Percentiles rank a stretch among this genome's conserved stretches.
Conservation (phyloP, 2,113 vertebrate species). For the Hypanus sabinus region DNA sequence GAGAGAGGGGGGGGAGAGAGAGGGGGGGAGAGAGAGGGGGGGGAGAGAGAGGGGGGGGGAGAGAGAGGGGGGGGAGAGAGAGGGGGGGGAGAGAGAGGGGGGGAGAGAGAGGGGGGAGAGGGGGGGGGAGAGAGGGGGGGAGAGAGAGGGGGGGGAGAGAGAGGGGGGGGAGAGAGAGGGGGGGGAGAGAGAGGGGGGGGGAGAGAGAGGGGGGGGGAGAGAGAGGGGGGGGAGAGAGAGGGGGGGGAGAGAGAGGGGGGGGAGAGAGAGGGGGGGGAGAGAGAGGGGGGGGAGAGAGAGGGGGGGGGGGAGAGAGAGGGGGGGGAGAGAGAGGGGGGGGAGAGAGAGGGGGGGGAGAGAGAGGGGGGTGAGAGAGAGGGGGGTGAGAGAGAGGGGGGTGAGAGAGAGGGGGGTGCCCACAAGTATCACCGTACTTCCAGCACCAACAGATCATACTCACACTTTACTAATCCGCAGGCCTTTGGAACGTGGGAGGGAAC, state of each 20-base stretch:
- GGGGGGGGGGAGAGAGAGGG: no score
- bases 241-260: not conserved
- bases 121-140: not conserved
- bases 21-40: no score
- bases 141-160: not conserved
- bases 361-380: not conserved
- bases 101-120: not conserved
- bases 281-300: no score
- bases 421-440: no score
- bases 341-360: not conserved
- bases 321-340: no score
- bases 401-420: not conserved
- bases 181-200: not conserved
- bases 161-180: not conserved
- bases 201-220: not conserved
- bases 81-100: not conserved
- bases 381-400: not conserved
- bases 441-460: no score
- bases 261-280: not conserved
- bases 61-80: not conserved
- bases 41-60: not conserved
- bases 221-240: not conserved
- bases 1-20: not conserved
- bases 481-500: no score
- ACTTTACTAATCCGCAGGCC: no score